Percentiles rank a stretch among this genome's conserved stretches.
Evolutionary conservation across 2,797 vertebrate species (phyloP).

Genomic region (Gorsachius magnificus): DNA sequence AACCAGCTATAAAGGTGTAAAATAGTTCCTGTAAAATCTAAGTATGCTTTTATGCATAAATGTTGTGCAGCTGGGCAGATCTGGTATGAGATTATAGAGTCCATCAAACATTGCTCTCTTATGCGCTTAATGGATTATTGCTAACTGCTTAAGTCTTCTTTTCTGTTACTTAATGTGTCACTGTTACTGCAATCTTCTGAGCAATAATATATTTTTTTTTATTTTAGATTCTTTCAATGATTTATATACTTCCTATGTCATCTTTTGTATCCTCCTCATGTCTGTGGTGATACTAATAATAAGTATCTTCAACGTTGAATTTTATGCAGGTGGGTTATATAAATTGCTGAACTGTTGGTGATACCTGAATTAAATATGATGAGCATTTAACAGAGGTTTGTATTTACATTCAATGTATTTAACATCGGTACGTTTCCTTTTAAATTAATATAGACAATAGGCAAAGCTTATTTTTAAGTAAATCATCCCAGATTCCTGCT

Average conservation of each 20-base stretch:
- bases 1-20: background rate
- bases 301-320: constrained; percentile 88
- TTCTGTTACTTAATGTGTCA: background rate
- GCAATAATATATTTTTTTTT: background rate
- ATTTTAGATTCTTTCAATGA: constrained; percentile 83
- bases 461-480: background rate
- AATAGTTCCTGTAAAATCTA: background rate
- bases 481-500: background rate
- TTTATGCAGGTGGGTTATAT: constrained; percentile 86
- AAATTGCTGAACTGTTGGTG: background rate
- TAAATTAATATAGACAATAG: background rate
- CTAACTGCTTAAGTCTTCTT: background rate
- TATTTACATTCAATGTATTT: background rate
- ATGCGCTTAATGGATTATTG: background rate
- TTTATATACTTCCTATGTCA: constrained; percentile 78
- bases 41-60: background rate
- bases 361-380: background rate
- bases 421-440: background rate
- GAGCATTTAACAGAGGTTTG: background rate
- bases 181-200: background rate
- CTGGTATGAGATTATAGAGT: background rate
- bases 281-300: constrained; percentile 83
- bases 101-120: background rate
- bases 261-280: constrained; percentile 88
- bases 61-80: background rate